phyloP scores from a whole-genome alignment of 2,888 invertebrate species.

The Nomada fabriciana region DNA sequence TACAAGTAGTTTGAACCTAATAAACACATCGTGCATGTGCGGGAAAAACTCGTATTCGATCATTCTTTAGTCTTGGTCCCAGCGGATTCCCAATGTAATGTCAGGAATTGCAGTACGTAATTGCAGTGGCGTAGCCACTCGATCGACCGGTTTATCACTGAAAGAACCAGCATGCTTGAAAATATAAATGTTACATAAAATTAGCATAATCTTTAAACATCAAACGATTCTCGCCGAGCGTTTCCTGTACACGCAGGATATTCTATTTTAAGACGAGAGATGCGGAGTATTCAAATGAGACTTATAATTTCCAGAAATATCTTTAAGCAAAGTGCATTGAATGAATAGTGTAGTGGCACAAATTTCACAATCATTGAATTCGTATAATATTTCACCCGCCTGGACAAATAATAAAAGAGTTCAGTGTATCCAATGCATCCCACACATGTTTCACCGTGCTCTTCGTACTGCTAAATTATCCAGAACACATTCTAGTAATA shows the following conservation, averaged over 20 bases:
- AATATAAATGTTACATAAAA: conserved; percentile 4
- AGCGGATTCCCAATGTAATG: conserved; percentile 6
- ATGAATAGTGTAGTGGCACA: no score
- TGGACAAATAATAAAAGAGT: no score
- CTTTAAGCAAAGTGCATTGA: no score
- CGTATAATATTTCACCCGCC: no score
- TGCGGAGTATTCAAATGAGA: not conserved
- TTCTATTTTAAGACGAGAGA: not conserved
- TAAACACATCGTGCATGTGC: not conserved
- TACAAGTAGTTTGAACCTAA: not conserved
- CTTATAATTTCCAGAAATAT: no score
- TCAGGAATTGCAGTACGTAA: conserved; percentile 30
- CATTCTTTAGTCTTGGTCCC: not conserved
- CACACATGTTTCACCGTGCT: no score
- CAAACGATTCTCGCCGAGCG: not conserved
- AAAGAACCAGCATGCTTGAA: conserved; percentile 17
- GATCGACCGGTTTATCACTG: conserved; percentile 23
- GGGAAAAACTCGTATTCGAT: not conserved
- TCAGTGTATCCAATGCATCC: no score
- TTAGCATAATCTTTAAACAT: conserved; percentile 8
- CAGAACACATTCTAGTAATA: no score
- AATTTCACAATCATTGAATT: no score
- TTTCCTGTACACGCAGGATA: not conserved
- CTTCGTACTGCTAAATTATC: no score
- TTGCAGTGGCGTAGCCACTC: conserved; percentile 28